Conservation (phyloP, 23 tunicate species). For the Aplidium turbinatum region DNA sequence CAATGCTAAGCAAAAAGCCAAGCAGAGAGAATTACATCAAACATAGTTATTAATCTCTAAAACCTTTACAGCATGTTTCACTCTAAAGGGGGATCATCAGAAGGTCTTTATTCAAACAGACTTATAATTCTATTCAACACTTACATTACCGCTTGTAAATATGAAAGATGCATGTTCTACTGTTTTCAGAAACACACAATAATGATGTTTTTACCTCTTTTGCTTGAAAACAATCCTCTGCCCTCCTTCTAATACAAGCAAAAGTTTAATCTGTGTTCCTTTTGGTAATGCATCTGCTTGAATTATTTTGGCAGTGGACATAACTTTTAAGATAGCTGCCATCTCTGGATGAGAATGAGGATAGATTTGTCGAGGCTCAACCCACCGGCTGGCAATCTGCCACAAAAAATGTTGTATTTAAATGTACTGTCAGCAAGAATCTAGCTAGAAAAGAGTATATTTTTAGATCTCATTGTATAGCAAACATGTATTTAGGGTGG, state of each 20-base stretch:
- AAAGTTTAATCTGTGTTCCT: slow-evolving; percentile 94
- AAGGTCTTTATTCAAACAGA: too few relatives aligned
- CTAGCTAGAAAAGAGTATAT: not conserved
- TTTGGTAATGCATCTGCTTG: slow-evolving; percentile 89
- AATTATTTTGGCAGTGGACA: slow-evolving; percentile 69
- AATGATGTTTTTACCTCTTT: slow-evolving; percentile 49
- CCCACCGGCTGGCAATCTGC: slow-evolving; percentile 71
- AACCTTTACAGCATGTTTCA: too few relatives aligned
- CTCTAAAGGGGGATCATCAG: too few relatives aligned
- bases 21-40: too few relatives aligned
- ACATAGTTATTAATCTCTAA: too few relatives aligned
- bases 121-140: not conserved
- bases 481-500: not conserved
- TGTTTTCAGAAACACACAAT: not conserved
- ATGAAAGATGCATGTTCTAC: not conserved
- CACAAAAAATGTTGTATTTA: not conserved
- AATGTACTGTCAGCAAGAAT: not conserved
- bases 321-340: slow-evolving; percentile 51
- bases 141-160: not conserved
- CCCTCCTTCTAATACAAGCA: slow-evolving; percentile 77
- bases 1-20: too few relatives aligned
- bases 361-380: slow-evolving; percentile 68
- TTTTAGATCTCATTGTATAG: not conserved
- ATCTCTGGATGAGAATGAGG: slow-evolving; percentile 83
- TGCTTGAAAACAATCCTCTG: slow-evolving; percentile 97